phyloP scores from a whole-genome alignment of 2,888 invertebrate species.

The Augochlorella aurata region DNA sequence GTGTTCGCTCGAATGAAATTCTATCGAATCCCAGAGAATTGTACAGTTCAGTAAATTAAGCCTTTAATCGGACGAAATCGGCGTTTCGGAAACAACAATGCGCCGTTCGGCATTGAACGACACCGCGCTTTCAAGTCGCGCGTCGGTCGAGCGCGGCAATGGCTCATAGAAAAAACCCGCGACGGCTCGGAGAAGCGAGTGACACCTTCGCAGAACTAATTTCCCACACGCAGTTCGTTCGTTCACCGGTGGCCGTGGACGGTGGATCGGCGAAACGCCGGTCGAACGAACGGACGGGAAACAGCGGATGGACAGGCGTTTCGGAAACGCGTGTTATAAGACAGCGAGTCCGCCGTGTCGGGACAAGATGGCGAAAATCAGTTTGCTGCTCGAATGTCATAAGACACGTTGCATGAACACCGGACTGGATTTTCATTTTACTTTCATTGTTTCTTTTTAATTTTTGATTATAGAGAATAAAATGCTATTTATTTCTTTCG shows the following conservation, averaged over 20 bases:
- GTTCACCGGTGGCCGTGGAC: background rate
- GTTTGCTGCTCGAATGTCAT: slow-evolving; percentile 36
- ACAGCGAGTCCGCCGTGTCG: background rate
- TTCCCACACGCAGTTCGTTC: slow-evolving; percentile 3
- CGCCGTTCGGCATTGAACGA: background rate
- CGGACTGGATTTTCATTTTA: no score
- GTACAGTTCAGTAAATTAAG: no score
- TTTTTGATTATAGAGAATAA: no score
- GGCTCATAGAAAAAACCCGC: background rate
- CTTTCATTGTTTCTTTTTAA: no score
- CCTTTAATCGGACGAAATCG: background rate
- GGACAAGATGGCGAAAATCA: slow-evolving; percentile 35
- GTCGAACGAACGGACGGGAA: background rate
- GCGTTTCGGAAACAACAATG: background rate
- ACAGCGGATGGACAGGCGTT: background rate
- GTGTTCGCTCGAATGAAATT: no score
- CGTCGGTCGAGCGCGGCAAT: background rate
- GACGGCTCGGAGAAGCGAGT: background rate
- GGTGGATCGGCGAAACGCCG: background rate
- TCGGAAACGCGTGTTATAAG: slow-evolving; percentile 13
- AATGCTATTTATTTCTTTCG: no score
- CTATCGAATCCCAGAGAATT: no score
- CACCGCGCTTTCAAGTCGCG: background rate
- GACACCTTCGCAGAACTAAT: slow-evolving; percentile 12
- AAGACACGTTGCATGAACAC: background rate